Percentiles rank a stretch among this genome's conserved stretches.
phyloP scores from a whole-genome alignment of 2,888 invertebrate species.

The Athalia rosae region DNA sequence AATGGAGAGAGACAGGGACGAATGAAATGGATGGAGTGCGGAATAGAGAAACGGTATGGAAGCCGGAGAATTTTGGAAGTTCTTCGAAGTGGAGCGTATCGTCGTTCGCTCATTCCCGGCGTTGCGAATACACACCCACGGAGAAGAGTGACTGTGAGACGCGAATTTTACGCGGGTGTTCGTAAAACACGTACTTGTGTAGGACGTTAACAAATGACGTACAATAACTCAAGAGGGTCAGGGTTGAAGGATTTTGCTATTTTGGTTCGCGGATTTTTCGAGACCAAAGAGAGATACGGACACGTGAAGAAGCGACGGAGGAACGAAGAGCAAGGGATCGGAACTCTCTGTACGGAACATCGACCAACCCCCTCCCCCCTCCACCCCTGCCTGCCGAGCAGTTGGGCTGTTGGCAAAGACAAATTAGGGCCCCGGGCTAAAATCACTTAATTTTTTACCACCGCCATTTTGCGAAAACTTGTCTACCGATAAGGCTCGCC shows the following conservation, averaged over 20 bases:
- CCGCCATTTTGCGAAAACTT: conserved; percentile 13
- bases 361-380: too few species aligned
- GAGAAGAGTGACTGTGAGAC: too few species aligned
- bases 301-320: neutral
- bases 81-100: conserved; percentile 2
- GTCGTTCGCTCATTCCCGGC: too few species aligned
- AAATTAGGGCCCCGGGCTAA: conserved; percentile 25
- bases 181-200: conserved; percentile 5
- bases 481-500: conserved; percentile 10
- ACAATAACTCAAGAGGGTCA: conserved; percentile 4
- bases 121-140: too few species aligned
- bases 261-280: conserved; percentile 16
- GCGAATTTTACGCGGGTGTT: too few species aligned
- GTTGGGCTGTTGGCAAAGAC: conserved; percentile 24
- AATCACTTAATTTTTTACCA: conserved; percentile 40
- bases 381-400: too few species aligned
- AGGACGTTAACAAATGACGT: conserved; percentile 15
- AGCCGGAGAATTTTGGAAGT: neutral
- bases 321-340: too few species aligned
- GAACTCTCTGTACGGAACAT: too few species aligned
- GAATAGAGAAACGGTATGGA: neutral
- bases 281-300: neutral
- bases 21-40: neutral
- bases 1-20: neutral
- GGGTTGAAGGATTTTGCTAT: conserved; percentile 26